Evolutionary conservation across 2,888 invertebrate genomes (phyloP), one percentile per base, ranked within the genome.

Genomic region (Drosophila austrosaltans): DNA sequence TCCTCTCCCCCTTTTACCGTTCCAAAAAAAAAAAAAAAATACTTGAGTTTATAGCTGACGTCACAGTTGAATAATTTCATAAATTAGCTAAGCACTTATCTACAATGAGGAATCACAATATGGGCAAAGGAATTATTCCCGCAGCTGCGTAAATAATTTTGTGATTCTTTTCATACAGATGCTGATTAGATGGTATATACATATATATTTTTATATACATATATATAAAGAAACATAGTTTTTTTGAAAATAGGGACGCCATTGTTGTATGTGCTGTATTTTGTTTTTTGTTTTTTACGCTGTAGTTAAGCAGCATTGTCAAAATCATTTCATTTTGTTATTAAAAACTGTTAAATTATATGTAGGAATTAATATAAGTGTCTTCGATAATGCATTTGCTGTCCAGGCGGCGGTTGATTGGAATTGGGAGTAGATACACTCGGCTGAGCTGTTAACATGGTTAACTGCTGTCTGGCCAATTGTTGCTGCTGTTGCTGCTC

Each of bases 331-430:
- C 48, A 25, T 48, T 44, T 48, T 25, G 10, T 53, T 63, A 66
- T 63, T 84, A 72, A 87, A 76, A 89, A 81, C 79, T 64, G 72
- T 89, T 74, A 75, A 76, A 75, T 66, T 71, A 81, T 76, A 53
- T 76, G 59, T 84, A 28, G 71, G 61, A 75, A 76, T 85, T 87
- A 91, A 79, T 82, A 92, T 59, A 92, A 75, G 60, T 91, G 84
- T 53, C 91, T 84, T 16, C 85, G 69, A 70, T 90, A 92, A 65
- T 92, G 91, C 61, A 90, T 32, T 65, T 88, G 89, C 63, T 89
- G 91, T 10, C 89, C 87, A 57, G 84, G 81, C 7, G 87, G 82
- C 22, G 81, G 84, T 68, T 89, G 91, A 2, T 82, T 84, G n/a
- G 89, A 59, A 5, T 68, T 77, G 2, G 81, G 25, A 16, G 72